phyloP scores from a whole-genome alignment of 2,113 vertebrate genomes.

The Pitta sordida region DNA sequence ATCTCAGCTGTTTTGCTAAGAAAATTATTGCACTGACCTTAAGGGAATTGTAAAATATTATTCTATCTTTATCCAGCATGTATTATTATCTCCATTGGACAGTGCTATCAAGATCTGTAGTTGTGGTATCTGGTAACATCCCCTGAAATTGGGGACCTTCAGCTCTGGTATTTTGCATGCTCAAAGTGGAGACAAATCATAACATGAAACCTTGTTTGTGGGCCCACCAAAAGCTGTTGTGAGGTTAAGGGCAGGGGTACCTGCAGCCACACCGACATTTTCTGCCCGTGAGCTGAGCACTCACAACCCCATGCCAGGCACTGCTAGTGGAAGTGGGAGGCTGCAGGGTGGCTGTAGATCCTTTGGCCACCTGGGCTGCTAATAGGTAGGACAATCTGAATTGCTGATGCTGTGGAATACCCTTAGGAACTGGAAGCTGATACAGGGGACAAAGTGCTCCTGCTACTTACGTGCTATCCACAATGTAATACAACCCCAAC shows the following conservation, averaged over 20 bases:
- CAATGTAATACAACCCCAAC: background rate
- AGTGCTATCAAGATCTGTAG: background rate
- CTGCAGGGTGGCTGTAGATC: background rate
- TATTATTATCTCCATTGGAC: background rate
- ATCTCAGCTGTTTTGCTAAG: slow-evolving; percentile 11
- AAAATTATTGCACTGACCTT: background rate
- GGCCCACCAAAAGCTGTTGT: background rate
- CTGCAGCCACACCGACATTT: background rate
- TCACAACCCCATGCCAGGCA: too few species aligned
- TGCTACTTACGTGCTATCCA: background rate
- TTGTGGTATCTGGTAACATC: background rate
- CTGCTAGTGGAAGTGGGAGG: fast-evolving
- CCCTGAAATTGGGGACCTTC: background rate
- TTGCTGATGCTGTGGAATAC: background rate
- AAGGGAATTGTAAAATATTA: background rate
- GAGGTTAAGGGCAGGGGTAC: background rate
- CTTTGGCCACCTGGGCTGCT: background rate
- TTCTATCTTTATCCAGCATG: background rate
- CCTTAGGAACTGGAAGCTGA: background rate
- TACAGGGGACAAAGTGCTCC: background rate
- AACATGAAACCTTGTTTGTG: fast-evolving
- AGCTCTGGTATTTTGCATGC: background rate
- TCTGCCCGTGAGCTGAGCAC: background rate
- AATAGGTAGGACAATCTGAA: background rate
- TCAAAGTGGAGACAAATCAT: background rate